Percentiles rank a stretch among this genome's conserved stretches.
Evolutionary conservation across 2,113 vertebrate genomes (phyloP).

Genomic region (Mirza zaza): DNA sequence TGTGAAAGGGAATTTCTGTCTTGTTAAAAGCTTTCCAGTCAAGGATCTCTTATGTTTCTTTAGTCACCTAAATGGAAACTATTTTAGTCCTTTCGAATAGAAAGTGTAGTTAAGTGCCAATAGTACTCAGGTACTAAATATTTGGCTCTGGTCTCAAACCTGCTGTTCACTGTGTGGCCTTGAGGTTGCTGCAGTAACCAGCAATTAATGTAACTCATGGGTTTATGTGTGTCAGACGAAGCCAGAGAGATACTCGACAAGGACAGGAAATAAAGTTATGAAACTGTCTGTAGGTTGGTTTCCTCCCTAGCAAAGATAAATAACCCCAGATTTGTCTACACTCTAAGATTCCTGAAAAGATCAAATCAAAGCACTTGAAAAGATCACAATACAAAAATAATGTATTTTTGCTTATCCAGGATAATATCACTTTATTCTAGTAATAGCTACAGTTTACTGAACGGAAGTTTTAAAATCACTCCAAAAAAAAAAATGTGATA

Average conservation of each 20-base stretch:
- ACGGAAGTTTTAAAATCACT: neutral
- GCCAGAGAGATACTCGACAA: neutral
- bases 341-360: neutral
- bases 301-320: neutral
- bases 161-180: neutral
- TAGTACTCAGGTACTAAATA: neutral
- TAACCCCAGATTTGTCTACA: neutral
- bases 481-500: neutral
- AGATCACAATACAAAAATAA: neutral
- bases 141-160: neutral
- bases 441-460: neutral
- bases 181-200: neutral
- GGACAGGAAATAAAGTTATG: neutral
- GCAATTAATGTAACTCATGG: neutral
- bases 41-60: neutral
- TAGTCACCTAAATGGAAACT: neutral
- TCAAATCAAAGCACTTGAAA: neutral
- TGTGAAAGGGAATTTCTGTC: neutral
- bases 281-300: neutral
- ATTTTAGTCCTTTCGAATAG: neutral
- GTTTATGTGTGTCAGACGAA: neutral
- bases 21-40: neutral
- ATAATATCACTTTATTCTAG: neutral
- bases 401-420: neutral
- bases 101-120: neutral